Percentiles rank a stretch among this genome's conserved stretches.
Evolutionary conservation across 1,140 invertebrate species (phyloP).

Genomic region (Maniola jurtina): DNA sequence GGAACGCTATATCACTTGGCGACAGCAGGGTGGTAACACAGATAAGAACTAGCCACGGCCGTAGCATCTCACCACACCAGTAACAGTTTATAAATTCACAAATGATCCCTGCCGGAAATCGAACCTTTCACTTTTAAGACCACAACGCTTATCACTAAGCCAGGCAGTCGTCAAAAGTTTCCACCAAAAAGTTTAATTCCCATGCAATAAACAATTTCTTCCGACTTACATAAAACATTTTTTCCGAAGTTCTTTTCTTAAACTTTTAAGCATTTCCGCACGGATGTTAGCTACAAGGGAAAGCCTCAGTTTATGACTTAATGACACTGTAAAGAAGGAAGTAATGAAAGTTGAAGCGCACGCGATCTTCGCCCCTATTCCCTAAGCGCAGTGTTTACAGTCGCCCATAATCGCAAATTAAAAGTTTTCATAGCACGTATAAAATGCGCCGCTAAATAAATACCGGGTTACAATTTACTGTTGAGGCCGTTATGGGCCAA

Average conservation of each 20-base stretch:
- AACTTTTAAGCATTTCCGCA: neutral
- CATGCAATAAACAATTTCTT: too few relatives aligned
- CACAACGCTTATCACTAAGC: neutral
- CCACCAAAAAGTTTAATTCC: too few relatives aligned
- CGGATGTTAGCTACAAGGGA: constrained; percentile 7
- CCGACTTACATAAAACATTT: neutral
- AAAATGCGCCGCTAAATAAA: constrained; percentile 28
- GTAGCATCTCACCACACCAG: too few relatives aligned
- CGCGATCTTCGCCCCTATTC: constrained; percentile 18
- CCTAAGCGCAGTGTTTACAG: constrained; percentile 22
- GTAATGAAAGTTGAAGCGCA: constrained; percentile 22
- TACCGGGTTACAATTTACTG: constrained; percentile 26
- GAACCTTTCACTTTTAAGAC: neutral
- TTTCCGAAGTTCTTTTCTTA: neutral
- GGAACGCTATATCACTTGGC: too few relatives aligned
- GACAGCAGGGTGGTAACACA: too few relatives aligned
- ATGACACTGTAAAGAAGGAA: constrained; percentile 26
- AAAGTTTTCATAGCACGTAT: constrained; percentile 31
- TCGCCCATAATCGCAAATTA: constrained; percentile 29
- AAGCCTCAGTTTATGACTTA: constrained; percentile 24
- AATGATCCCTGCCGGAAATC: neutral
- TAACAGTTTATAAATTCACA: too few relatives aligned
- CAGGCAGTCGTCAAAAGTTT: too few relatives aligned
- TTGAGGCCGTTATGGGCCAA: constrained; percentile 17
- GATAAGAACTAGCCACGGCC: too few relatives aligned